Base-by-base conservation (phyloP, 53 echinoderm and acorn worm species). In the Zoroaster sp. region DNA sequence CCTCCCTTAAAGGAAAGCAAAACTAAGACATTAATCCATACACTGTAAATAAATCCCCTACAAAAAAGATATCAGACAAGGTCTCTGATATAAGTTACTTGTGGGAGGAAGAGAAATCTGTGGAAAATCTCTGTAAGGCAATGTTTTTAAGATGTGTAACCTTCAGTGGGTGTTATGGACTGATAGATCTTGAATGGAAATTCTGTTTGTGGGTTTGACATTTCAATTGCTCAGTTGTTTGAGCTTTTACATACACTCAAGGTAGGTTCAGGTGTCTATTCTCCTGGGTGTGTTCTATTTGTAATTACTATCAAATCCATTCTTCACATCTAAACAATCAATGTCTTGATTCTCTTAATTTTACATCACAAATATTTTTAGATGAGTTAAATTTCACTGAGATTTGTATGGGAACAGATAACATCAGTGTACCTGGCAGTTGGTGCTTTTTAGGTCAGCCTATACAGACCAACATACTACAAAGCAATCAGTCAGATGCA, bases 401-500 rank as follows among this genome's bases (percentile, higher is more conserved):
- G 63, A 28, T 28, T 59, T 59, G 9, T 79, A 59, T 35, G 41
- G 37, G 21, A 82, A 82, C 44, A 82, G 82, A n/a, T n/a, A 82
- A 28, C 40, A 66, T 40, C 35, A 37, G 53, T 3, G 25, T 20
- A 55, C n/a, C 65, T 2, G 8, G 63, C 21, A 79, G 12, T 25
- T 28, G 23, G 32, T 32, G 31, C 33, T 32, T 33, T 52, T 33
- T 79, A 79, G 79, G 79, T 79, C 79, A 59, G 21, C 35, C 18
- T 46, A 35, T 47, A 21, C 15, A 32, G 82, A 66, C 66, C 66
- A 42, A 82, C 82, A 67, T 10, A 32, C 82, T 66, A 66, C 33
- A 42, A 66, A 82, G 82, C 82, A 82, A 82, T 82, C 82, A 82
- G 66, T 82, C 44, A 66, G 68, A 67, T 41, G 66, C 67, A 82